Evolutionary conservation across 2,113 vertebrate genomes (phyloP).

Genomic region (Spea multiplicata): DNA sequence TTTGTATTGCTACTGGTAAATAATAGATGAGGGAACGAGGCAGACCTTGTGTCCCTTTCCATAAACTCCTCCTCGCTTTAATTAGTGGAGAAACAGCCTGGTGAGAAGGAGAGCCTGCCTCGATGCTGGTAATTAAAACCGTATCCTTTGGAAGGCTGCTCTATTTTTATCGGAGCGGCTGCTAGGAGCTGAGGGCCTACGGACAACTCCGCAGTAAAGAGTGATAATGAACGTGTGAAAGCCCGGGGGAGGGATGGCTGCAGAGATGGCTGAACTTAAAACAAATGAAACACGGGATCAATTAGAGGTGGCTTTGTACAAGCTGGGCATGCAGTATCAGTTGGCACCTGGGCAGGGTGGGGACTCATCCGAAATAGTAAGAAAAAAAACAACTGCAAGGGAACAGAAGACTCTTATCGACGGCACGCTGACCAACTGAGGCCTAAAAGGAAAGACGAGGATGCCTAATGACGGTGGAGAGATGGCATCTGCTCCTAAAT

Average conservation of each 20-base stretch:
- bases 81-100: conserved; percentile 87
- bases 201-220: conserved; percentile 90
- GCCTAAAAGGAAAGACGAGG: background rate
- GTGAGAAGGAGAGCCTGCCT: conserved; percentile 81
- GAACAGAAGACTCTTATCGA: background rate
- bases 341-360: conserved; percentile 82
- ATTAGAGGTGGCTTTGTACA: conserved; percentile 82
- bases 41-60: conserved; percentile 75
- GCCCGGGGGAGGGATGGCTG: conserved; percentile 80
- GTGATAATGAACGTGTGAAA: conserved; percentile 97
- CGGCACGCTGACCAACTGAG: background rate
- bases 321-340: conserved; percentile 82
- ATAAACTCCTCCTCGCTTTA: conserved; percentile 90
- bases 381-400: conserved; percentile 46
- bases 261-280: conserved; percentile 85
- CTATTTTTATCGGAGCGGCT: conserved; percentile 93
- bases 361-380: conserved; percentile 57
- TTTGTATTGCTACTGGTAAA: conserved; percentile 87
- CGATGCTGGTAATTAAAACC: conserved; percentile 91
- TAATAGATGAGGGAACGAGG: conserved; percentile 88
- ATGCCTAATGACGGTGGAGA: background rate
- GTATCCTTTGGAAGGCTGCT: conserved; percentile 81
- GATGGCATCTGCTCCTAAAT: background rate
- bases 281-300: conserved; percentile 85
- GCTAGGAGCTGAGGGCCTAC: conserved; percentile 81